phyloP scores from a whole-genome alignment of 2,888 invertebrate species.

The Acanthosepion esculentum region DNA sequence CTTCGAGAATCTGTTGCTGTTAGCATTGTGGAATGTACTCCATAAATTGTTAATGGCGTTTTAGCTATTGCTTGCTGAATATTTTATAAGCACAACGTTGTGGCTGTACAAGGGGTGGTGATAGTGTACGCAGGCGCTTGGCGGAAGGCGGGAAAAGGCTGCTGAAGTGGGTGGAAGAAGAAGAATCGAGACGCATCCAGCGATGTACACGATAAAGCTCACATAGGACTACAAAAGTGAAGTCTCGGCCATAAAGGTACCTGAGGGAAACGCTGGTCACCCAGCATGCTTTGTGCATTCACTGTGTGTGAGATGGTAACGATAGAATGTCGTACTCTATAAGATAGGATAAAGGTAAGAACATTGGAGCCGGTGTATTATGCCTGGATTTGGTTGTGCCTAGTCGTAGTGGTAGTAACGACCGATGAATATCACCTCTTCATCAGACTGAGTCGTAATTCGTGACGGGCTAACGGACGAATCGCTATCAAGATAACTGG shows the following conservation, averaged over 20 bases:
- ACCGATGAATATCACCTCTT: neutral
- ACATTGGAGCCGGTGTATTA: neutral
- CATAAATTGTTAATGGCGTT: conserved; percentile 16
- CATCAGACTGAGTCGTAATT: neutral
- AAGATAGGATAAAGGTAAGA: neutral
- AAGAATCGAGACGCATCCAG: conserved; percentile 8
- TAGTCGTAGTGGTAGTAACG: neutral
- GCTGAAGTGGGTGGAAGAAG: neutral
- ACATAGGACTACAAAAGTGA: neutral
- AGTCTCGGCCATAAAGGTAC: neutral
- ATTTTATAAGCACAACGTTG: neutral
- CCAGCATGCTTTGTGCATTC: neutral
- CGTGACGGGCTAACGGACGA: neutral
- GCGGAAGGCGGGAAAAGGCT: neutral
- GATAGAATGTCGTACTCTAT: neutral
- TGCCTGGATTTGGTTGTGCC: neutral
- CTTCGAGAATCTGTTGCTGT: conserved; percentile 33
- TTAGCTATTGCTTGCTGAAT: neutral
- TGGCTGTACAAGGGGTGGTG: neutral
- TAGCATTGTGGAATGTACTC: conserved; percentile 20
- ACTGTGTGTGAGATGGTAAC: neutral
- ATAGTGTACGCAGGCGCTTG: neutral
- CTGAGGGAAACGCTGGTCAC: neutral
- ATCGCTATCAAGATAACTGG: neutral
- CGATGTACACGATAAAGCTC: neutral